phyloP scores from a whole-genome alignment of 2,888 invertebrate genomes.

The Aleiodes leptofemur region DNA sequence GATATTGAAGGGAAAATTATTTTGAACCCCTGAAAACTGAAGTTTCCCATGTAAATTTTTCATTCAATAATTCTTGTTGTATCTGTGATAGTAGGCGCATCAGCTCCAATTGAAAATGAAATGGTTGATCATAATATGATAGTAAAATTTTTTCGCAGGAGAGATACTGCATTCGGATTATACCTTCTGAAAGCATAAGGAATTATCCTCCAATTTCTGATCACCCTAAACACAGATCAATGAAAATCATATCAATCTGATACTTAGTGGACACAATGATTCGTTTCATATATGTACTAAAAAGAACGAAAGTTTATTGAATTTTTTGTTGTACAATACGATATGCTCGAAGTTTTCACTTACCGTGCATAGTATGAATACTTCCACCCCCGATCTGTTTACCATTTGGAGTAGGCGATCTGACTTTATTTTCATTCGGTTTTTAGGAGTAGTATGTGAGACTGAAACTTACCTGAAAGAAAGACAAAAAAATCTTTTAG shows the following conservation, averaged over 20 bases:
- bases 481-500: constrained; percentile 39
- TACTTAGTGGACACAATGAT: constrained; percentile 26
- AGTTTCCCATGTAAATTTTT: too few species aligned
- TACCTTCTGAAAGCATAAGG: too few species aligned
- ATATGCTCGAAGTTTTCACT: constrained; percentile 49
- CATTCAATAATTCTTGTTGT: too few species aligned
- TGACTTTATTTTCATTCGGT: not conserved
- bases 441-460: constrained; percentile 41
- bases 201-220: too few species aligned
- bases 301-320: constrained; percentile 4
- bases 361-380: constrained; percentile 21
- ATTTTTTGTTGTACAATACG: constrained; percentile 37
- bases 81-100: too few species aligned
- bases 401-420: constrained; percentile 7
- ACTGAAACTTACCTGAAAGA: constrained; percentile 58
- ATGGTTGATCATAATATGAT: too few species aligned
- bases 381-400: not conserved
- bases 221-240: not conserved
- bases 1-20: too few species aligned
- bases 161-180: too few species aligned
- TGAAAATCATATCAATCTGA: constrained; percentile 1
- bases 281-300: constrained; percentile 6
- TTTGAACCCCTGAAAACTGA: too few species aligned
- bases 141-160: too few species aligned
- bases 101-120: too few species aligned